Conservation (phyloP, 2,888 invertebrate genomes). For the Catocala sponsa region DNA sequence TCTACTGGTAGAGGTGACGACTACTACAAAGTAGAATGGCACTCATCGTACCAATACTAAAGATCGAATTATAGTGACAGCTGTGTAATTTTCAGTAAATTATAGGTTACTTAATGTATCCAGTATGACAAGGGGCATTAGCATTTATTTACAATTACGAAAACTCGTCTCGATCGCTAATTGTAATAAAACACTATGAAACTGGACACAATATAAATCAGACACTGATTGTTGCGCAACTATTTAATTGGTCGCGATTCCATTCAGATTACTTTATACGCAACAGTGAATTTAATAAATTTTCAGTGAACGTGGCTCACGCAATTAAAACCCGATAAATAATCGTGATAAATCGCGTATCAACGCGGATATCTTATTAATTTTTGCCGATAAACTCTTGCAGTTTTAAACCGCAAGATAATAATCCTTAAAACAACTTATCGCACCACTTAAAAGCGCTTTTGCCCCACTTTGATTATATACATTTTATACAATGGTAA, state of each 20-base stretch:
- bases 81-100: slow-evolving; percentile 8
- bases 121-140: slow-evolving; percentile 38
- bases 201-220: slow-evolving; percentile 66
- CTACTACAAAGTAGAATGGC: not conserved
- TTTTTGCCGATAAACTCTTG: slow-evolving; percentile 35
- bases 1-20: no score
- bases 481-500: not conserved
- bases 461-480: not conserved
- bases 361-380: slow-evolving; percentile 30
- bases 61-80: slow-evolving; percentile 2
- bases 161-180: slow-evolving; percentile 48
- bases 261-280: slow-evolving; percentile 59
- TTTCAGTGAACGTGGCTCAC: slow-evolving; percentile 43
- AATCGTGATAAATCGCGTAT: slow-evolving; percentile 37
- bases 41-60: not conserved
- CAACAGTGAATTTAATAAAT: slow-evolving; percentile 55
- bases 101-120: slow-evolving; percentile 28
- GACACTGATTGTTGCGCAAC: slow-evolving; percentile 63
- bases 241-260: slow-evolving; percentile 64
- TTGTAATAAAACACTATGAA: slow-evolving; percentile 62
- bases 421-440: slow-evolving; percentile 16
- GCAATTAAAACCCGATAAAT: slow-evolving; percentile 47
- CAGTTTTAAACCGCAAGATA: slow-evolving; percentile 26
- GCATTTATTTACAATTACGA: slow-evolving; percentile 57
- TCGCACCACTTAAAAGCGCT: slow-evolving; percentile 14